A percentile compares a stretch with the other conserved stretches of the same genome.
Conservation (phyloP, 2,797 vertebrate species). For the Erethizon dorsatum region DNA sequence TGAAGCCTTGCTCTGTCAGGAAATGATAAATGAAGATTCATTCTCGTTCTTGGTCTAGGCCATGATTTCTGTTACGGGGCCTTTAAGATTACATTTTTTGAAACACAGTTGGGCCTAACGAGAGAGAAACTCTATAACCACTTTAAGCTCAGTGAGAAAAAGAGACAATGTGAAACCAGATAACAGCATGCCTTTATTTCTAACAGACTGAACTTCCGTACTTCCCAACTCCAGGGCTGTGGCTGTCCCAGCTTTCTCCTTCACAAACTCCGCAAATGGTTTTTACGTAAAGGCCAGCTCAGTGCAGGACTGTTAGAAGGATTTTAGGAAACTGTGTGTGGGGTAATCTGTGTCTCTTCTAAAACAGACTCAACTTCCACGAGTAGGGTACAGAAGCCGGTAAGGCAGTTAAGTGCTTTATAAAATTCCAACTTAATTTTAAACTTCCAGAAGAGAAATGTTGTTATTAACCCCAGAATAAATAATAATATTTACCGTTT, state of each 20-base stretch:
- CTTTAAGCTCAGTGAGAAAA: constrained; percentile 4
- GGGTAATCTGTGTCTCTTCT: not conserved
- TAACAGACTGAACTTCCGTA: not conserved
- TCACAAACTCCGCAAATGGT: not conserved
- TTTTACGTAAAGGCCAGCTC: not conserved
- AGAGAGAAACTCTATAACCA: not conserved
- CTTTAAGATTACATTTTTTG: not conserved
- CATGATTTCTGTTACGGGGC: not conserved
- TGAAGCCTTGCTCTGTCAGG: not conserved
- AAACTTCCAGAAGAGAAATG: constrained; percentile 27
- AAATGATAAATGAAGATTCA: not conserved
- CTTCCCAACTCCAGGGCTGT: not conserved
- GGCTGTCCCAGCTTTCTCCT: not conserved
- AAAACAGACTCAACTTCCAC: not conserved
- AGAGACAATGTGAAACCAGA: not conserved
- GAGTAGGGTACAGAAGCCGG: not conserved
- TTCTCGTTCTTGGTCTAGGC: not conserved
- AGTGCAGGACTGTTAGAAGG: not conserved
- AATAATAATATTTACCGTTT: not conserved
- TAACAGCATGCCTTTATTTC: not conserved
- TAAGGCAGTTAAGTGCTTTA: not conserved
- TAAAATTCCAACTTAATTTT: constrained; percentile 28
- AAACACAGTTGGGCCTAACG: not conserved
- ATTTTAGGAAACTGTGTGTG: not conserved
- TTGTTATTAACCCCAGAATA: not conserved